Evolutionary conservation across 1,140 invertebrate genomes (phyloP), one percentile per base, ranked within the genome.

Genomic region (Lasioglossum baleicum): DNA sequence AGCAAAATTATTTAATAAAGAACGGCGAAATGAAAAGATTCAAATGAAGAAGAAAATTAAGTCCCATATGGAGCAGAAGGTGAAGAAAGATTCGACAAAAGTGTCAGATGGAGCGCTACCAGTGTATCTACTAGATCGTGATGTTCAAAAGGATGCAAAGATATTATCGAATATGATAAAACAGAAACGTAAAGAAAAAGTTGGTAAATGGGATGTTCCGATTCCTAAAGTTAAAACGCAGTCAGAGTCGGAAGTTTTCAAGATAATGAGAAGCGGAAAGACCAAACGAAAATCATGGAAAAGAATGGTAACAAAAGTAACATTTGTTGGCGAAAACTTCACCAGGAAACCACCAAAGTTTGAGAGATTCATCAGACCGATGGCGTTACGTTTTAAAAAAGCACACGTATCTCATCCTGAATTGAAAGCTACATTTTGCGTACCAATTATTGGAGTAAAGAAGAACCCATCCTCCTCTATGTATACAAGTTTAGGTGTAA

Each of bases 401-500:
- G 99, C 98, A 31, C 98, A 99, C 93, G 98, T 99, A 0, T 99
- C 99, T 26, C 99, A 99, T 95, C 99, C 99, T 5, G 99, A 99
- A 94, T 92, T 99, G 2, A 99, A 99, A 93, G 98, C 99, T 0
- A 99, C 99, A n/a, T 99, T 99, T 89, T 97, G 96, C 92, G 92
- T 99, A 67, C 99, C 99, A 0, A 99, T 99, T 42, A 99, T 99
- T 92, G 99, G 98, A 1, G 99, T 99, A 0, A 99, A 99, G 93
- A 99, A 99, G 90, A 99, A 99, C 94, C 99, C 99, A 0, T 99
- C 96, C 90, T 99, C 98, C 0, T 94, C 97, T 7, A 98, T 99
- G 96, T 99, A 98, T 90, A 99, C 99, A 44, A 97, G 96, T 77
- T 94, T 99, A 63, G 99, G 99, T 35, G 99, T 99, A 2, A 99